Percentiles rank a stretch among this genome's conserved stretches.
phyloP scores from a whole-genome alignment of 2,113 vertebrate genomes.

The Sinocyclocheilus grahami region DNA sequence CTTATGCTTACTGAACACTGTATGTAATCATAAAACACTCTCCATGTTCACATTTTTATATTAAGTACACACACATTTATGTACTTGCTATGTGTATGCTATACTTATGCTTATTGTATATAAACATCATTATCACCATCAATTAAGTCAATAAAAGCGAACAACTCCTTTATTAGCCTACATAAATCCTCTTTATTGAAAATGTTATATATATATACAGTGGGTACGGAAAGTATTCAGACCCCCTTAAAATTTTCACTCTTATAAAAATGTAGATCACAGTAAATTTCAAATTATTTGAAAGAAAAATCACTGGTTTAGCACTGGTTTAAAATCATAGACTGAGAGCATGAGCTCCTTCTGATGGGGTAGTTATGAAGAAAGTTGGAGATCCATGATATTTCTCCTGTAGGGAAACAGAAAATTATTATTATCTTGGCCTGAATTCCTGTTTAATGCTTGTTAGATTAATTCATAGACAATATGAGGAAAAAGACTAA shows the following conservation, averaged over 20 bases:
- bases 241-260: too few species aligned
- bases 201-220: too few species aligned
- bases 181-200: background rate
- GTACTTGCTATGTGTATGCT: background rate
- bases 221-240: too few species aligned
- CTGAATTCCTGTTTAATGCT: background rate
- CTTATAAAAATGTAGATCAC: too few species aligned
- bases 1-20: background rate
- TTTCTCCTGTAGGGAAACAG: slow-evolving; percentile 74
- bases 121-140: background rate
- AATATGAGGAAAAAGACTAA: background rate
- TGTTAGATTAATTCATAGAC: background rate
- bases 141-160: background rate
- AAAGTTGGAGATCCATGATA: slow-evolving; percentile 86
- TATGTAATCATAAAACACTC: background rate
- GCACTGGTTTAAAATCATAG: slow-evolving; percentile 57
- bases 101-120: background rate
- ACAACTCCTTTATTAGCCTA: background rate
- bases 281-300: too few species aligned
- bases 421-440: slow-evolving; percentile 9
- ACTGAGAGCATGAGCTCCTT: slow-evolving; percentile 77
- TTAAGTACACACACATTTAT: background rate
- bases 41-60: background rate
- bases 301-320: background rate
- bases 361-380: slow-evolving; percentile 87